A percentile compares a stretch with the other conserved stretches of the same genome.
These are phyloP conservation scores for Muscidifurax raptorellus DNA, from an alignment of 1,140 invertebrate genomes.

Conservation along the genomic window DNA sequence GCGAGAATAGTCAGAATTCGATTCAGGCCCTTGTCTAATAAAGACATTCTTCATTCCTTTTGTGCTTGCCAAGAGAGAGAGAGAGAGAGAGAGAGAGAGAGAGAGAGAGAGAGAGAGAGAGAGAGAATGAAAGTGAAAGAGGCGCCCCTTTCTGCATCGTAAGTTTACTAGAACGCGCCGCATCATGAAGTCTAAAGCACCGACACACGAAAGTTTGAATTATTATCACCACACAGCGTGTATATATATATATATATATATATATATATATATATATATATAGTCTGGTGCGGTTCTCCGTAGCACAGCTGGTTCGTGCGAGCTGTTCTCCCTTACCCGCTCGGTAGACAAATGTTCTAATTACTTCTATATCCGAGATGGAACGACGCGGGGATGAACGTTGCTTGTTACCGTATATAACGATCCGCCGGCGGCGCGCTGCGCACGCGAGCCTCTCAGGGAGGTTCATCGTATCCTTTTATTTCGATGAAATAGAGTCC, in stretches of 20 bases:
- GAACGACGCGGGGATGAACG: not conserved
- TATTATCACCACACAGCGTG: conserved; percentile 12
- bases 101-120: not conserved
- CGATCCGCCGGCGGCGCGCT: not conserved
- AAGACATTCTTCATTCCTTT: conserved; percentile 73
- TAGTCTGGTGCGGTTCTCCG: not conserved
- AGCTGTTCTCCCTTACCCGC: conserved; percentile 16
- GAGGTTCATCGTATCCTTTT: conserved; percentile 47
- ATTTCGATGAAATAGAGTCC: conserved; percentile 43
- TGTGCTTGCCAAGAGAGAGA: conserved; percentile 47
- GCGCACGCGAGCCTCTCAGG: conserved; percentile 13
- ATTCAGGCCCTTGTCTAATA: conserved; percentile 67
- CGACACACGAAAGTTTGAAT: conserved; percentile 36
- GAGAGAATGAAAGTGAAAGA: not conserved
- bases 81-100: not conserved
- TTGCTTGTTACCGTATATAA: not conserved
- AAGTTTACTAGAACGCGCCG: conserved; percentile 48
- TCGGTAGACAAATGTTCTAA: conserved; percentile 59
- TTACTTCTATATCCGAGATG: conserved; percentile 55
- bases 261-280: no score
- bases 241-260: no score
- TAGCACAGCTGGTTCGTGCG: conserved; percentile 35
- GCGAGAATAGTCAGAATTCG: conserved; percentile 59
- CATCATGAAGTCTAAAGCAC: conserved; percentile 44
- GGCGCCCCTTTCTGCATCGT: conserved; percentile 53